Conservation (phyloP, 1,140 invertebrate species). For the Drosophila punjabiensis region DNA sequence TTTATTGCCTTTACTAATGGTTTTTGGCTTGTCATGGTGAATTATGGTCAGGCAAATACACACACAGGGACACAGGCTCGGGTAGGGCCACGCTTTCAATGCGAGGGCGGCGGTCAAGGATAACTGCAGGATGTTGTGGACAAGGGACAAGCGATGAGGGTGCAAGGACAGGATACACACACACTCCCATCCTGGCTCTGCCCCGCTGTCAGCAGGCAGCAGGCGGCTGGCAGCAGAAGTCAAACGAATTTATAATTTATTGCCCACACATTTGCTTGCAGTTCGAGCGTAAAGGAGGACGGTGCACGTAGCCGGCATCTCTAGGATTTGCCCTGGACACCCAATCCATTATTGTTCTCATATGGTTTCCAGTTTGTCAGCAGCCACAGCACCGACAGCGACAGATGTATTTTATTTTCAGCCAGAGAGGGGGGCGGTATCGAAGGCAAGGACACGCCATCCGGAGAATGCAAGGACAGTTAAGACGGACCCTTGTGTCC, state of each 20-base stretch:
- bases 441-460: background rate
- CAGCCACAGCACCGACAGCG: constrained; percentile 44
- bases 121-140: constrained; percentile 59
- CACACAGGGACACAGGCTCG: constrained; percentile 36
- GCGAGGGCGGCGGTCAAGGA: constrained; percentile 77
- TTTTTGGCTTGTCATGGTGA: constrained; percentile 79
- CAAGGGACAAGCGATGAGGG: constrained; percentile 16
- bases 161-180: constrained; percentile 22
- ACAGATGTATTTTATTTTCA: constrained; percentile 67
- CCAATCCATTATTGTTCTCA: constrained; percentile 78
- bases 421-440: constrained; percentile 30
- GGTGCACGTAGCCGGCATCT: constrained; percentile 48
- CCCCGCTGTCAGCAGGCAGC: constrained; percentile 50
- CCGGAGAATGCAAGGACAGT: constrained; percentile 20
- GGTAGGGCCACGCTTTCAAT: constrained; percentile 63
- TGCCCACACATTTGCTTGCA: constrained; percentile 72
- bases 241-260: constrained; percentile 84
- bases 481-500: constrained; percentile 22
- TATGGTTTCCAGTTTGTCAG: constrained; percentile 77
- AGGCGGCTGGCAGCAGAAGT: constrained; percentile 70
- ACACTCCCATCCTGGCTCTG: constrained; percentile 10
- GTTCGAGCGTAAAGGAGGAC: constrained; percentile 67
- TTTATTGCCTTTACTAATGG: constrained; percentile 82
- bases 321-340: constrained; percentile 49
- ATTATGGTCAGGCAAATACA: constrained; percentile 73